phyloP scores from a whole-genome alignment of 2,888 invertebrate species.

The Quadroppia sp. region DNA sequence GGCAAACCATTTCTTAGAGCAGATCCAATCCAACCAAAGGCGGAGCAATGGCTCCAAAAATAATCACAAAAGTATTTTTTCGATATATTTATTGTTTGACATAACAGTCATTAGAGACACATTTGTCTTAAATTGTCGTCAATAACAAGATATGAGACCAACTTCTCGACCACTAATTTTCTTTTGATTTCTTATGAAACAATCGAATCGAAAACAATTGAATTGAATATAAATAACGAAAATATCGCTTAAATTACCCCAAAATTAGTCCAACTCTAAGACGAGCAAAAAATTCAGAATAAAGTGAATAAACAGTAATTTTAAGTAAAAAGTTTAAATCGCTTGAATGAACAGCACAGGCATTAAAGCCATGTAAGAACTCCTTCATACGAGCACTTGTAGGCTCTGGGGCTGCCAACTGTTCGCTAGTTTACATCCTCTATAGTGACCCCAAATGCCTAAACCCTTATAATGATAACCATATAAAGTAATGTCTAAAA shows the following conservation, averaged over 20 bases:
- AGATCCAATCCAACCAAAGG: slow-evolving; percentile 22
- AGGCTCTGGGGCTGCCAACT: slow-evolving; percentile 26
- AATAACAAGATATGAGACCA: slow-evolving; percentile 2
- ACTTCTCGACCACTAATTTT: neutral
- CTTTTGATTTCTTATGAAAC: neutral
- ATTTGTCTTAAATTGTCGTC: slow-evolving; percentile 5
- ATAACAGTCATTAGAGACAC: slow-evolving; percentile 1
- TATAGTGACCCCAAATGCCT: slow-evolving; percentile 13
- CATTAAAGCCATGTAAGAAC: neutral
- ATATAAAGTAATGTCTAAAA: slow-evolving; percentile 4
- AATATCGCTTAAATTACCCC: neutral
- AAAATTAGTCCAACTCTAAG: neutral
- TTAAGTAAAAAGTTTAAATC: neutral
- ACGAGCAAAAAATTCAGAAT: neutral
- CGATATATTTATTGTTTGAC: slow-evolving; percentile 24
- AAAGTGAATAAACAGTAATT: slow-evolving; percentile 6
- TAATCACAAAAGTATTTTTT: slow-evolving; percentile 21
- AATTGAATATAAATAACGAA: neutral
- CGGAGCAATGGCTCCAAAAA: neutral
- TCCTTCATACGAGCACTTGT: neutral
- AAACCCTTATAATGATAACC: neutral
- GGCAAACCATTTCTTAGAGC: neutral
- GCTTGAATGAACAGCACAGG: slow-evolving; percentile 23
- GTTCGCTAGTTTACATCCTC: neutral
- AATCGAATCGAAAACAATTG: slow-evolving; percentile 3